Base-by-base conservation (phyloP, 1,140 invertebrate species). In the Anadara kagoshimensis region DNA sequence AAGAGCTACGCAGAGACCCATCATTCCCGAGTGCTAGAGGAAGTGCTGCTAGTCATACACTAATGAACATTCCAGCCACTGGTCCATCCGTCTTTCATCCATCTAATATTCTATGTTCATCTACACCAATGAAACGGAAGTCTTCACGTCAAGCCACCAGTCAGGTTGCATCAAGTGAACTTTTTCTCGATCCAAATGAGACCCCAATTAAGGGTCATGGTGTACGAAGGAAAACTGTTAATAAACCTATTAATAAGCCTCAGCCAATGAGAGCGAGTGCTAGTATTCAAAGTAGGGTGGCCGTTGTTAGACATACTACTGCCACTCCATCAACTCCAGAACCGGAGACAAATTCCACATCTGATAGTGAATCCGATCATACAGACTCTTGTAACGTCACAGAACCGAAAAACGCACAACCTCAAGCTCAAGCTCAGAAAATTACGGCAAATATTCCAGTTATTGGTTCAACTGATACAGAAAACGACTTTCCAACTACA, bases 81-180 rank as follows among this genome's bases (percentile, higher is more conserved):
- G 80, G 83, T 16, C 84, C 83, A 16, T 83, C 86, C 58, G 73
- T 84, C 11, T 89, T 89, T 66, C 85, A 89, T 72, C 87, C 86
- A 8, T 83, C 83, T 41, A 87, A 85, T 61, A 83, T 89, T 56
- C 75, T 83, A 14, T 85, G 85, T 73, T 87, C 84, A n/a, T 89
- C 87, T 16, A 89, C 87, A 11, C 87, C 87, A 36, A 80, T 84
- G 56, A 76, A 81, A 70, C 76, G 78, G 14, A 75, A 76, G 24
- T 61, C 59, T 53, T 73, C 72, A 26, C 57, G 74, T 7, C 67
- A 79, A 26, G 75, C 74, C 12, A 75, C 57, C 45, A 78, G 76
- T 44, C 64, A 64, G 8, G 53, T 45, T 36, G 59, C 16, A 47
- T 5, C 59, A 29, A 68, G 69, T 41, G 78, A 83, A 36, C 26